Conservation (phyloP, 2,113 vertebrate genomes). For the Vidua chalybeata region DNA sequence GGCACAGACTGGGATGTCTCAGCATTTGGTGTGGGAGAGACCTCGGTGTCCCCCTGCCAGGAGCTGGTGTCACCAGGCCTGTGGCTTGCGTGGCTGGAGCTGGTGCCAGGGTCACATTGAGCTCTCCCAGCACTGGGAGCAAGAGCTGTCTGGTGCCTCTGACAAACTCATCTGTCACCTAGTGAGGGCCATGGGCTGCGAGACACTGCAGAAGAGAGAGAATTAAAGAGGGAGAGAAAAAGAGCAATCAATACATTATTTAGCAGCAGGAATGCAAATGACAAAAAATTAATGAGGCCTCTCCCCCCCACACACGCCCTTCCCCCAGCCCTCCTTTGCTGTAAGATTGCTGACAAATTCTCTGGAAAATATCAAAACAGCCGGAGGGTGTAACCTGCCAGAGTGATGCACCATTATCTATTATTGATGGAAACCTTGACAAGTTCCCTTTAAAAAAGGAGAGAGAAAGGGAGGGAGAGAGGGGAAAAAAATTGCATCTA, state of each 20-base stretch:
- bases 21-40: neutral
- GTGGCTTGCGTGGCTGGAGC: neutral
- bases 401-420: slow-evolving; percentile 73
- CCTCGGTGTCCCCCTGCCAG: accelerated
- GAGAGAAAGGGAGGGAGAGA: neutral
- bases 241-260: slow-evolving; percentile 82
- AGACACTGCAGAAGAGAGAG: slow-evolving; percentile 3
- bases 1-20: neutral
- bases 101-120: neutral
- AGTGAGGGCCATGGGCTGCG: slow-evolving; percentile 34
- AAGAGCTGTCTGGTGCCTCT: slow-evolving; percentile 16
- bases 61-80: neutral
- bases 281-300: slow-evolving; percentile 74
- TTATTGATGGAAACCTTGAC: slow-evolving; percentile 82
- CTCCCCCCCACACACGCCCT: neutral
- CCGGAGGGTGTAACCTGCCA: slow-evolving; percentile 79
- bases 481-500: neutral
- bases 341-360: slow-evolving; percentile 77
- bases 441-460: slow-evolving; percentile 68
- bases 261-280: slow-evolving; percentile 79
- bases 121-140: neutral
- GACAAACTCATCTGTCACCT: slow-evolving; percentile 69
- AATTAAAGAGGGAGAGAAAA: slow-evolving; percentile 54
- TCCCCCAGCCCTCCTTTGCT: slow-evolving; percentile 46
- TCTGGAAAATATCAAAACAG: slow-evolving; percentile 81